A percentile compares a stretch with the other conserved stretches of the same genome.
Conservation (phyloP, 2,113 vertebrate genomes). For the Campylomormyrus numenius region DNA sequence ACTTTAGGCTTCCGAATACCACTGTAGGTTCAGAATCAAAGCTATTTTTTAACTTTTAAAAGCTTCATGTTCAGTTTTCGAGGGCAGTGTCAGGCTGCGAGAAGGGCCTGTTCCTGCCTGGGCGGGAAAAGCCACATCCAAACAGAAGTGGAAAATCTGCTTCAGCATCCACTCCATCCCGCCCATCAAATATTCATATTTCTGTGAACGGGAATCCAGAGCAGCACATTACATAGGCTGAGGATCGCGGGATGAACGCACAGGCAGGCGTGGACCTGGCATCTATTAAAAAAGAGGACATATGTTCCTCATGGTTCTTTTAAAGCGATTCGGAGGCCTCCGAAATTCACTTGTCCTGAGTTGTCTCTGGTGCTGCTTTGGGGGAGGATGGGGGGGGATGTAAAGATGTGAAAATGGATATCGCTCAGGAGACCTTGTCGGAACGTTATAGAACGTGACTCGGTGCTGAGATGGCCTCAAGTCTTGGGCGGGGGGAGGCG, state of each 20-base stretch:
- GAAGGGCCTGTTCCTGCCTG: background rate
- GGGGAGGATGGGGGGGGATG: background rate
- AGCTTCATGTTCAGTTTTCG: background rate
- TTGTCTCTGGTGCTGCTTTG: background rate
- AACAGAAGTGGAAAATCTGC: background rate
- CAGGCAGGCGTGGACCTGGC: background rate
- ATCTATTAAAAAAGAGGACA: background rate
- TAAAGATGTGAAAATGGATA: background rate
- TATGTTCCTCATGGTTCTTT: background rate
- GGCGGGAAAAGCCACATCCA: background rate
- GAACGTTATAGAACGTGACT: background rate
- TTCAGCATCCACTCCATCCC: background rate
- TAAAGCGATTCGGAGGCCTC: background rate
- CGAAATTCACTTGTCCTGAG: background rate
- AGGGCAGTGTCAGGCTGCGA: background rate
- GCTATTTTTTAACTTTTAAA: background rate
- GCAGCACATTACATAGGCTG: background rate
- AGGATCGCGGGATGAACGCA: background rate
- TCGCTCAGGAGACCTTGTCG: background rate
- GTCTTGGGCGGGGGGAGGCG: background rate
- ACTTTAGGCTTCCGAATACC: background rate
- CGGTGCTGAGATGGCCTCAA: background rate
- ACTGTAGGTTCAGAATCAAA: background rate
- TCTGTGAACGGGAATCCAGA: background rate
- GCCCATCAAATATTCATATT: slow-evolving; percentile 7